Percentiles rank a stretch among this genome's conserved stretches.
phyloP scores from a whole-genome alignment of 2,888 invertebrate species.

The Drosophila emarginata region DNA sequence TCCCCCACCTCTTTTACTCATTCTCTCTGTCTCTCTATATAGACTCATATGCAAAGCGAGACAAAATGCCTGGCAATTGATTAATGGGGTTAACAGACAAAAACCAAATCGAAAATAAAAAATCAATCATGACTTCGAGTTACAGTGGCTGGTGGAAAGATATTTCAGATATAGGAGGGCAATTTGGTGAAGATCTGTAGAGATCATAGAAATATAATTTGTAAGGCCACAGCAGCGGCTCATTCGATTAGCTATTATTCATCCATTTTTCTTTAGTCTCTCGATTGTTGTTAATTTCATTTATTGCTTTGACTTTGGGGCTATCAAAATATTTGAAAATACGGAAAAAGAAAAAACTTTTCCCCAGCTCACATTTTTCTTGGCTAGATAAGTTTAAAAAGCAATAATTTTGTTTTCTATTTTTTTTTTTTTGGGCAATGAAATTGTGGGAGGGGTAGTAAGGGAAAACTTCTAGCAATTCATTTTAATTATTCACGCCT shows the following conservation, averaged over 20 bases:
- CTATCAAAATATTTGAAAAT: slow-evolving; percentile 61
- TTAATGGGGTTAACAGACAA: slow-evolving; percentile 57
- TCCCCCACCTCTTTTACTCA: not conserved
- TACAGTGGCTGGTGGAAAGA: slow-evolving; percentile 29
- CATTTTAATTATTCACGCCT: slow-evolving; percentile 75
- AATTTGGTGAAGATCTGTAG: slow-evolving; percentile 34
- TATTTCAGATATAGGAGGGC: slow-evolving; percentile 10
- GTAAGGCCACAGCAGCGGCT: slow-evolving; percentile 22
- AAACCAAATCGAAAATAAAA: slow-evolving; percentile 23
- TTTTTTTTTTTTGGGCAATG: not conserved
- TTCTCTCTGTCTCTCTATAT: slow-evolving; percentile 11
- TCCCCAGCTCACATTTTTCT: slow-evolving; percentile 18
- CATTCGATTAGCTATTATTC: slow-evolving; percentile 52
- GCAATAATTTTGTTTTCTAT: slow-evolving; percentile 59
- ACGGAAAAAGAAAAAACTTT: slow-evolving; percentile 5
- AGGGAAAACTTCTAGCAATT: slow-evolving; percentile 58
- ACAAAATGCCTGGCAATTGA: slow-evolving; percentile 51
- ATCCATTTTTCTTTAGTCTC: slow-evolving; percentile 44
- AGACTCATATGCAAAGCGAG: slow-evolving; percentile 66
- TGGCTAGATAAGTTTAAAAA: slow-evolving; percentile 61
- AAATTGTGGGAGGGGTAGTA: not conserved
- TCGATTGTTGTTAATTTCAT: slow-evolving; percentile 60
- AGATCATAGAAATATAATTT: slow-evolving; percentile 54
- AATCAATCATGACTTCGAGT: slow-evolving; percentile 67
- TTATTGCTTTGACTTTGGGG: slow-evolving; percentile 58